Evolutionary conservation across 2,113 vertebrate genomes (phyloP), one percentile per base, ranked within the genome.

Genomic region (Larimichthys polyactis): DNA sequence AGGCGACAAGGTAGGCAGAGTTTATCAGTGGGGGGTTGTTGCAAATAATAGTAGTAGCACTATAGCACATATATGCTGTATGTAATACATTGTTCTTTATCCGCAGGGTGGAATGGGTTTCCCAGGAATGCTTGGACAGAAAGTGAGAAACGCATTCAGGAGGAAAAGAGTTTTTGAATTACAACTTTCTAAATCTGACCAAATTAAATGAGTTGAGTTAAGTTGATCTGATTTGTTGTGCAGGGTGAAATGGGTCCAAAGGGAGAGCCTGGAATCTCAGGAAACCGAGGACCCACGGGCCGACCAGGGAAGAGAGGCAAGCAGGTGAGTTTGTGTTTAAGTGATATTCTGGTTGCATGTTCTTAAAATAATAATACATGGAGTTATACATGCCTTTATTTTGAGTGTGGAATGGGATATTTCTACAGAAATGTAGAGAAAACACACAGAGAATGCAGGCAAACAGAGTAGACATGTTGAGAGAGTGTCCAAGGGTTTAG

Each of bases 221-320:
- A 40, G 24, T 32, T 73, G 24, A 63, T 57, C 4, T 84, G n/a
- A 40, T 85, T 75, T 84, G 44, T 79, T 68, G 16, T 59, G 36
- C 87, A 99, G 98, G 98, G 98, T 85, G 98, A 99, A 95, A 97
- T 99, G 97, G 98, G 98, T 85, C 97, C 98, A 8, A 99, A 99
- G 87, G 98, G 98, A 83, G 97, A 98, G 64, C 95, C 96, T 66
- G 98, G 98, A 75, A 92, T 93, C 32, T 94, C 97, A 52, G 98
- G 98, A 87, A 96, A 96, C 91, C 96, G 98, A 92, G 98, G 98
- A 88, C 97, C 98, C 54, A 98, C 96, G 3, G 98, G 98, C 80
- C 96, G 97, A 90, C 98, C 98, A 17, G 98, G 98, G 63, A 99
- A 99, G 91, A 94, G 98, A 94, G 98, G 98, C 67, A 99, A 99